Evolutionary conservation across 2,113 vertebrate species (phyloP), one percentile per base, ranked within the genome.

Genomic region (Corythoichthys haematopterus): DNA sequence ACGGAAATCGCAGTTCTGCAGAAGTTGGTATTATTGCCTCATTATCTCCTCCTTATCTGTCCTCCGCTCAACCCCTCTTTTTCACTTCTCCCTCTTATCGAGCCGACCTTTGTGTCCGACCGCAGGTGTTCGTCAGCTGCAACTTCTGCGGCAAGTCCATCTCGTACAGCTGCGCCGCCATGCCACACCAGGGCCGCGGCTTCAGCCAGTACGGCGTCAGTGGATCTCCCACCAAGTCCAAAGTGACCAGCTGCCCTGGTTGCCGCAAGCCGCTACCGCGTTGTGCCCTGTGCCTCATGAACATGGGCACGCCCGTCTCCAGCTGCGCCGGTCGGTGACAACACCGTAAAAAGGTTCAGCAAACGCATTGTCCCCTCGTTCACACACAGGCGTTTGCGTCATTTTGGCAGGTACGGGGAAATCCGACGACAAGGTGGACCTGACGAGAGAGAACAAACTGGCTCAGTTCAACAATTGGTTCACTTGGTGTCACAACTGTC

Each of bases 401-500:
- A 33, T 58, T 63, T 33, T 53, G 36, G 20, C 77, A 98, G 97
- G 94, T 83, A 92, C 93, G 40, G 95, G 94, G 59, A 98, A 95
- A 83, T 94, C 94, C 0, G 97, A 98, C 38, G 97, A 98, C 90
- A 98, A 98, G 86, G 92, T 94, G 20, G 95, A 97, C 84, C 91
- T 98, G 64, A 96, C 95, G 68, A 94, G 98, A 86, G 97, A 98
- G 87, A 98, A 98, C 89, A 99, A 98, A 86, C 86, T 99, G 15
- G 96, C 97, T 51, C 95, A 99, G 71, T 99, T 99, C 85, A 98
- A 97, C 88, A 99, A 98, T 91, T 99, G 97, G 97, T 99, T 99
- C 89, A 98, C 97, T 20, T 99, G 97, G 97, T 99, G 97, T 82
- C 97, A 99, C 89, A 99, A 98, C 83, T 99, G 97, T 79, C 94